These are phyloP conservation scores for Theonella swinhoei DNA, from an alignment of 37 sponge, comb jelly and placozoan species.

Conservation along the genomic window DNA sequence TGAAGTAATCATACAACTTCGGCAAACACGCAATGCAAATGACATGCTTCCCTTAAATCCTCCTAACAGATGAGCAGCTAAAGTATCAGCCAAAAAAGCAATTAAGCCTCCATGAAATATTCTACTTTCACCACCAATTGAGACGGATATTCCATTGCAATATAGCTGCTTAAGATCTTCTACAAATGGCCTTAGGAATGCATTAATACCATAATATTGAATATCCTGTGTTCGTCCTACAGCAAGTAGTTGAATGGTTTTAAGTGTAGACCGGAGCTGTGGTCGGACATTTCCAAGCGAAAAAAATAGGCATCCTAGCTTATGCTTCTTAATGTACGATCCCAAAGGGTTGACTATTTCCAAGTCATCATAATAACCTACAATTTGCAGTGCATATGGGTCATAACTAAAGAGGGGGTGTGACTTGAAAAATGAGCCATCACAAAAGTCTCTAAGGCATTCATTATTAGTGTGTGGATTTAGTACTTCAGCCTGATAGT, in stretches of 20 bases:
- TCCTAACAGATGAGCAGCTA: constrained; percentile 19
- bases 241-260: constrained; percentile 12
- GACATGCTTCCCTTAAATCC: too few relatives aligned
- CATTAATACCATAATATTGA: not conserved
- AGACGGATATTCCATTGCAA: not conserved
- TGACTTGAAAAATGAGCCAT: constrained; percentile 25
- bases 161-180: constrained; percentile 1
- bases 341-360: constrained; percentile 60
- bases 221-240: constrained; percentile 37
- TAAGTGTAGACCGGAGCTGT: constrained; percentile 25
- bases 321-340: constrained; percentile 18
- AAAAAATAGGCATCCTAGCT: too few relatives aligned
- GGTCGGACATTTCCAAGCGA: constrained; percentile 43
- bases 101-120: not conserved
- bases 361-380: constrained; percentile 59
- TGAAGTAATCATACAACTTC: constrained; percentile 8
- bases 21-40: constrained; percentile 11
- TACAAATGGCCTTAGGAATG: constrained; percentile 18
- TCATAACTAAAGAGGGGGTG: constrained; percentile 41
- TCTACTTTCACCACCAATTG: not conserved
- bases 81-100: constrained; percentile 31
- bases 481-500: constrained; percentile 36
- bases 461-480: constrained; percentile 12
- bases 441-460: constrained; percentile 32
- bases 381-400: constrained; percentile 30